phyloP scores from a whole-genome alignment of 35 echinoderm and acorn worm genomes.

The Lytechinus variegatus region DNA sequence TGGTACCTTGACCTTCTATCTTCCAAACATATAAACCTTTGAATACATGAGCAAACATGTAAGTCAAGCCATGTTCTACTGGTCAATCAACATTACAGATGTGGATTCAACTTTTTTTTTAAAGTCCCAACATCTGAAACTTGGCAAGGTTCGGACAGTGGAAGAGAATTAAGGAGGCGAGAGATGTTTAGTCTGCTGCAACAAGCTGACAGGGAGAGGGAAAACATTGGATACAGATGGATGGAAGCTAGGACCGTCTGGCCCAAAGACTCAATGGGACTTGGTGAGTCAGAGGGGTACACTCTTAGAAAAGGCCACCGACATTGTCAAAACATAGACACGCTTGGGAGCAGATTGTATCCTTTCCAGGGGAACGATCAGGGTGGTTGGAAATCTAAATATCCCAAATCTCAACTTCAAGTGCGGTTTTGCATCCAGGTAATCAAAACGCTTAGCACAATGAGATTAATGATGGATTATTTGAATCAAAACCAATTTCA shows the following conservation, averaged over 20 bases:
- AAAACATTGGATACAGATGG: background rate
- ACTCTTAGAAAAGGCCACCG: background rate
- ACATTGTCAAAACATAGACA: slow-evolving; percentile 3
- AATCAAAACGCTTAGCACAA: no score
- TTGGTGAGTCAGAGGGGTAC: background rate
- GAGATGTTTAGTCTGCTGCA: background rate
- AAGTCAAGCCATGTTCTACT: background rate
- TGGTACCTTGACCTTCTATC: no score
- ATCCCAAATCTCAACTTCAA: background rate
- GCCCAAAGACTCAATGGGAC: background rate
- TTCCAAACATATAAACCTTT: no score
- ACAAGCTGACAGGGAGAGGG: background rate
- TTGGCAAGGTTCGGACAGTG: background rate
- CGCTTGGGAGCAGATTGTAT: background rate
- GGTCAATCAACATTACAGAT: background rate
- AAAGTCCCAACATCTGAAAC: background rate
- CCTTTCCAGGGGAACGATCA: background rate
- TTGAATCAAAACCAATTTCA: background rate
- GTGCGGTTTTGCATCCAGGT: background rate
- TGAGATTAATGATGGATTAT: no score
- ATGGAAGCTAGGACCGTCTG: background rate
- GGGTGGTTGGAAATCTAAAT: background rate
- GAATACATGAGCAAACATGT: background rate
- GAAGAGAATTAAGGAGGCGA: background rate
- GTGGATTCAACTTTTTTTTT: background rate